Conservation (phyloP, 2,888 invertebrate species). For the Lamellibrachia columna region DNA sequence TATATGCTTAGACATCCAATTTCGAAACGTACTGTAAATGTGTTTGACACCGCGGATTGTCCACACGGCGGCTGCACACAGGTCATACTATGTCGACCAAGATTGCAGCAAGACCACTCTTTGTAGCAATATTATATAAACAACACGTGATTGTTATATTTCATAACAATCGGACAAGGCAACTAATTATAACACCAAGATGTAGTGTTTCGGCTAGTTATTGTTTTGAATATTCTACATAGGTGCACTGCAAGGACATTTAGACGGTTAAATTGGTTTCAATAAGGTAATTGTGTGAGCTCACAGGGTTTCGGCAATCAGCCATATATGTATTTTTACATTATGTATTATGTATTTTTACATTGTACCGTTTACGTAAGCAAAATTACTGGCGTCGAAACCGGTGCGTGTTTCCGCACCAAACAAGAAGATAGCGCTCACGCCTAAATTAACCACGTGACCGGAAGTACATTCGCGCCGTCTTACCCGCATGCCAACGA, state of each 20-base stretch:
- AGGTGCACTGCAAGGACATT: not conserved
- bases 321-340: not conserved
- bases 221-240: not conserved
- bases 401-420: not conserved
- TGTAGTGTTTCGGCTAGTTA: not conserved
- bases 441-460: not conserved
- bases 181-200: not conserved
- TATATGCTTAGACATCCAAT: not conserved
- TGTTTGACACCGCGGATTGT: not conserved
- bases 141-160: not conserved
- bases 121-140: not conserved
- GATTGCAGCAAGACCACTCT: not conserved
- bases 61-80: not conserved
- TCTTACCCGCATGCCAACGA: constrained; percentile 59
- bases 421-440: not conserved
- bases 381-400: too few relatives aligned
- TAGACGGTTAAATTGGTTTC: not conserved
- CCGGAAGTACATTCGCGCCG: not conserved
- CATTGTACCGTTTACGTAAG: not conserved
- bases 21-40: not conserved
- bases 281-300: not conserved
- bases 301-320: not conserved
- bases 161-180: not conserved
- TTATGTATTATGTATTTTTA: too few relatives aligned
- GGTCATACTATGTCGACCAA: not conserved